A percentile compares a stretch with the other conserved stretches of the same genome.
Evolutionary conservation across 2,797 vertebrate species (phyloP).

Genomic region (Malurus splendens): DNA sequence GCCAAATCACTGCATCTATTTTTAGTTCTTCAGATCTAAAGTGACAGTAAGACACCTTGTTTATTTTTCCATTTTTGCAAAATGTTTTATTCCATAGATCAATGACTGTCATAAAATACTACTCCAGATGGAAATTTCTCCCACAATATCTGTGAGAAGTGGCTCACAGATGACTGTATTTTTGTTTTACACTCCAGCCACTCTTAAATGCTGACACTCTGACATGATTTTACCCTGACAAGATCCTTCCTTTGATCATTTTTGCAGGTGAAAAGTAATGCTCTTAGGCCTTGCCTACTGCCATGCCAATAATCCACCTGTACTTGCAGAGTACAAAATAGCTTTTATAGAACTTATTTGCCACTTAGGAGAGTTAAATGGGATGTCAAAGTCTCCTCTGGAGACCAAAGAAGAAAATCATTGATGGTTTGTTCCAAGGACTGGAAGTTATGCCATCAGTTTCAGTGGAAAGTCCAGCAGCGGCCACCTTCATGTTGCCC

Average conservation of each 20-base stretch:
- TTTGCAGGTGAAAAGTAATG: not conserved
- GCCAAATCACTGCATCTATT: not conserved
- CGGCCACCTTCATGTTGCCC: not conserved
- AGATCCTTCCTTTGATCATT: not conserved
- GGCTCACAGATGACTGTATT: not conserved
- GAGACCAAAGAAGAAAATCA: not conserved
- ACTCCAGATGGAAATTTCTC: not conserved
- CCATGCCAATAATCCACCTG: not conserved
- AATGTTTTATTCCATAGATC: not conserved
- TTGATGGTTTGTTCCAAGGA: not conserved
- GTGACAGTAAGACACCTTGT: not conserved
- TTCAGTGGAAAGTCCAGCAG: not conserved
- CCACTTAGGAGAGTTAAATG: not conserved
- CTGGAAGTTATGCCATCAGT: not conserved
- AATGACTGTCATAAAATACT: not conserved
- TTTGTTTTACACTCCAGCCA: not conserved
- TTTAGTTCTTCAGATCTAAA: not conserved
- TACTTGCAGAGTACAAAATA: not conserved
- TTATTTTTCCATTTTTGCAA: conserved; percentile 28
- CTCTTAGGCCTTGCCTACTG: not conserved
- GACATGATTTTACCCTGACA: not conserved
- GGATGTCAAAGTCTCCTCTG: not conserved
- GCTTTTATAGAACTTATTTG: not conserved
- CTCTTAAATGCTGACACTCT: not conserved
- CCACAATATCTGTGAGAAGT: not conserved